These are phyloP conservation scores for Spea bombifrons DNA, from an alignment of 2,113 vertebrate genomes.

Conservation along the genomic window DNA sequence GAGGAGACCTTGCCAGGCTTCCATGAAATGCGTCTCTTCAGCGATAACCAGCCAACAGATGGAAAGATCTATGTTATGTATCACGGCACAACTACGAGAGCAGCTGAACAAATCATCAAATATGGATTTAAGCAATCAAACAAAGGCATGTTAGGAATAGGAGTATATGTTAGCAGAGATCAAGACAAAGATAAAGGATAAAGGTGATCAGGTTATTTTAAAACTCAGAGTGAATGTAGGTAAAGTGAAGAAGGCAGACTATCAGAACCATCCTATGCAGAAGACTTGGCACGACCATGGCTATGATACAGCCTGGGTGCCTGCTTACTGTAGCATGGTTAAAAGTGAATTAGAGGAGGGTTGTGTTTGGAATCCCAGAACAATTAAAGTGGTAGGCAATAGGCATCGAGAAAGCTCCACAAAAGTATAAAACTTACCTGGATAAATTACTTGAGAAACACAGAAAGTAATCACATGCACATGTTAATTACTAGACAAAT, in stretches of 20 bases:
- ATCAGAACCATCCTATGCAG: slow-evolving; percentile 11
- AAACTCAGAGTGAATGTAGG: slow-evolving; percentile 37
- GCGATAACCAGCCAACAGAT: no score
- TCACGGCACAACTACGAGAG: no score
- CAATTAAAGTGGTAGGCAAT: no score
- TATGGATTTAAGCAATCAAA: not conserved
- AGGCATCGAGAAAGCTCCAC: no score
- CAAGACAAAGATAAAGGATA: not conserved
- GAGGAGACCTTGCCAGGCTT: no score
- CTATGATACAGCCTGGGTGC: slow-evolving; percentile 40
- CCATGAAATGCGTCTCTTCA: no score
- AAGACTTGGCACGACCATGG: slow-evolving; percentile 39
- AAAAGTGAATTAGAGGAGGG: slow-evolving; percentile 11
- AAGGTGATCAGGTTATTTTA: slow-evolving; percentile 13
- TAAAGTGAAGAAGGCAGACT: slow-evolving; percentile 21
- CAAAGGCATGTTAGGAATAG: slow-evolving; percentile 22
- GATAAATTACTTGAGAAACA: no score
- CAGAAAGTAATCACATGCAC: no score
- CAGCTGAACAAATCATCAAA: not conserved
- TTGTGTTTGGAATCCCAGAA: slow-evolving; percentile 27
- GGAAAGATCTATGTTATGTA: no score
- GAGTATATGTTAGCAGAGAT: slow-evolving; percentile 37
- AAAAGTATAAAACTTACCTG: no score
- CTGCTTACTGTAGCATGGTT: slow-evolving; percentile 20
- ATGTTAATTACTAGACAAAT: no score